Conservation (phyloP, 2,113 vertebrate genomes). For the Pedetes capensis region DNA sequence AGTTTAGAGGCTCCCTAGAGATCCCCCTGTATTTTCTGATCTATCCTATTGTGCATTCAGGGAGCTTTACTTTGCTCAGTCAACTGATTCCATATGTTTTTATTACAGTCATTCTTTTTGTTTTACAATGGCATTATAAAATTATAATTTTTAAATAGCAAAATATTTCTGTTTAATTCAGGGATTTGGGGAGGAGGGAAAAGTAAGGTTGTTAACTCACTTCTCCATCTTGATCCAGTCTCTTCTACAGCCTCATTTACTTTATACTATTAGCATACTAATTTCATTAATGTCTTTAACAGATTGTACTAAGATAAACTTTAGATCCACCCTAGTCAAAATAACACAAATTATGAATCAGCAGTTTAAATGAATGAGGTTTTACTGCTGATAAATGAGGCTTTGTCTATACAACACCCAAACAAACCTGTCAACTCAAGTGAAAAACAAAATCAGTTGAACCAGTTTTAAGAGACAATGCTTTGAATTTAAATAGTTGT, state of each 20-base stretch:
- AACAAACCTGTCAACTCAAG: conserved; percentile 53
- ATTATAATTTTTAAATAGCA: conserved; percentile 35
- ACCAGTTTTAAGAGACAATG: background rate
- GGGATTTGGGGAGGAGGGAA: background rate
- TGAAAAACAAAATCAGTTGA: background rate
- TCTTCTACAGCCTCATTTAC: background rate
- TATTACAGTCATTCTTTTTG: background rate
- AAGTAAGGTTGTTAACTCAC: background rate
- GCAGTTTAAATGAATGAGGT: conserved; percentile 37
- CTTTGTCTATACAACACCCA: conserved; percentile 47
- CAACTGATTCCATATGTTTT: conserved; percentile 44
- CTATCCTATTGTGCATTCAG: background rate
- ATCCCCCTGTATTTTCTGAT: background rate
- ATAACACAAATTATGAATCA: conserved; percentile 57
- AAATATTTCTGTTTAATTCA: conserved; percentile 40
- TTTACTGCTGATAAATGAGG: conserved; percentile 47
- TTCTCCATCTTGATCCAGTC: conserved; percentile 44
- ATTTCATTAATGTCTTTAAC: conserved; percentile 60
- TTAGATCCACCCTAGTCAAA: conserved; percentile 50
- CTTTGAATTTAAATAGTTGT: conserved; percentile 60
- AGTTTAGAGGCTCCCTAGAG: background rate
- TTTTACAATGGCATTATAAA: background rate
- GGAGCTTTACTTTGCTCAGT: background rate
- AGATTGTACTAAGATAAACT: conserved; percentile 53
- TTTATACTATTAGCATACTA: conserved; percentile 52